Conservation (phyloP, 1,140 invertebrate genomes). For the Nasonia vitripennis region DNA sequence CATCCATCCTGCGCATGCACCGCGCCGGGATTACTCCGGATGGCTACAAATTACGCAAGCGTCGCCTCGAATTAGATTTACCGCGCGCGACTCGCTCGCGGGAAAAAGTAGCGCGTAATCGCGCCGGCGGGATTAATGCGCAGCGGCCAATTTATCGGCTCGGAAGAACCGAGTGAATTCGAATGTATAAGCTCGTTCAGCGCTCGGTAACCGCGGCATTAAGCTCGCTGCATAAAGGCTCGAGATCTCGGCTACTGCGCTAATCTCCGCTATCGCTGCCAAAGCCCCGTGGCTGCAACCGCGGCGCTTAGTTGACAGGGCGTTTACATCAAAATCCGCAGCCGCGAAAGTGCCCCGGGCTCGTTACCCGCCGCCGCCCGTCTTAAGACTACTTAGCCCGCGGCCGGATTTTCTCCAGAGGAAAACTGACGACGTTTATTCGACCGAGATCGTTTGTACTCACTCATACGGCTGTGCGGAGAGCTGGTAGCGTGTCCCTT, state of each 20-base stretch:
- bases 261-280: constrained; percentile 2
- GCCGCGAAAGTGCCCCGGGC: constrained; percentile 14
- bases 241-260: background rate
- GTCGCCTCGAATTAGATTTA: background rate
- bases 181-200: background rate
- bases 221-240: background rate
- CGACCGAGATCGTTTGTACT: background rate
- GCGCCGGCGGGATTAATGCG: background rate
- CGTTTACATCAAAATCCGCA: constrained; percentile 31
- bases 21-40: too few species aligned
- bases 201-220: background rate
- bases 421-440: too few species aligned
- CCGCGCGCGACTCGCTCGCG: too few species aligned
- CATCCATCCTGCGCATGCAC: background rate
- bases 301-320: background rate
- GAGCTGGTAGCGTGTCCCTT: background rate
- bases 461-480: background rate
- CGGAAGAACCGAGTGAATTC: background rate
- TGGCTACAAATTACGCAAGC: background rate
- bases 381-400: constrained; percentile 29
- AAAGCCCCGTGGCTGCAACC: background rate
- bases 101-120: background rate
- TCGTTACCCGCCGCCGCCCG: constrained; percentile 9
- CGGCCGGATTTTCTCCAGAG: background rate
- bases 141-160: background rate